Evolutionary conservation across 2,113 vertebrate species (phyloP).

Genomic region (Mus spicilegus): DNA sequence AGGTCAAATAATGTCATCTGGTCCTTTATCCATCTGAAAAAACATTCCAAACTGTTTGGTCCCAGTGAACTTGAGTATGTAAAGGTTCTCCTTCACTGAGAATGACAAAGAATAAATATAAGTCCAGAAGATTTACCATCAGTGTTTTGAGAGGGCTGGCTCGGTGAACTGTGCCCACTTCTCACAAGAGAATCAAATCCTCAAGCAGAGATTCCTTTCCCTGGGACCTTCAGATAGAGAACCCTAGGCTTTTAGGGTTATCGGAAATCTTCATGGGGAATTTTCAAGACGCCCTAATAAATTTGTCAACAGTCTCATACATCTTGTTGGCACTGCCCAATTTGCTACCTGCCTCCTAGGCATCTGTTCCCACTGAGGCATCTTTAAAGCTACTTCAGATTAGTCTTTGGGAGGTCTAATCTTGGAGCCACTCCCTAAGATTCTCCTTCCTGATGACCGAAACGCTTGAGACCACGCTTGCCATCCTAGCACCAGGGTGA

Average conservation of each 20-base stretch:
- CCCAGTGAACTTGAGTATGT: constrained; percentile 87
- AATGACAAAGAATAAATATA: neutral
- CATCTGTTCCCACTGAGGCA: neutral
- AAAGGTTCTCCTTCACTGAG: neutral
- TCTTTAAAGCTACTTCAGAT: neutral
- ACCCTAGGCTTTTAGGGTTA: constrained; percentile 88
- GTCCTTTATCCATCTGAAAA: constrained; percentile 88
- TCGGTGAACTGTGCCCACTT: neutral
- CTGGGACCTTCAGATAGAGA: constrained; percentile 87
- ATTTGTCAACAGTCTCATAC: constrained; percentile 85
- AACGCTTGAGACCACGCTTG: neutral
- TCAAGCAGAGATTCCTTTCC: constrained; percentile 88
- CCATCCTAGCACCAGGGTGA: neutral
- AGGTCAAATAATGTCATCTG: constrained; percentile 77
- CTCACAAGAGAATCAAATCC: constrained; percentile 85
- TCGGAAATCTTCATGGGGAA: constrained; percentile 80
- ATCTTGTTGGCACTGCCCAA: constrained; percentile 75
- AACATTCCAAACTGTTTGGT: constrained; percentile 90
- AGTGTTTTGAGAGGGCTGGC: neutral
- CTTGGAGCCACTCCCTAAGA: neutral
- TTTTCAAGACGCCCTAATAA: constrained; percentile 88
- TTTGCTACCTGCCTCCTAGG: neutral
- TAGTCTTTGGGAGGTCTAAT: neutral
- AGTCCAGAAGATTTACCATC: neutral
- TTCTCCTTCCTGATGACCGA: neutral